Evolutionary conservation across 2,888 invertebrate species (phyloP).

Genomic region (Erebia ligea): DNA sequence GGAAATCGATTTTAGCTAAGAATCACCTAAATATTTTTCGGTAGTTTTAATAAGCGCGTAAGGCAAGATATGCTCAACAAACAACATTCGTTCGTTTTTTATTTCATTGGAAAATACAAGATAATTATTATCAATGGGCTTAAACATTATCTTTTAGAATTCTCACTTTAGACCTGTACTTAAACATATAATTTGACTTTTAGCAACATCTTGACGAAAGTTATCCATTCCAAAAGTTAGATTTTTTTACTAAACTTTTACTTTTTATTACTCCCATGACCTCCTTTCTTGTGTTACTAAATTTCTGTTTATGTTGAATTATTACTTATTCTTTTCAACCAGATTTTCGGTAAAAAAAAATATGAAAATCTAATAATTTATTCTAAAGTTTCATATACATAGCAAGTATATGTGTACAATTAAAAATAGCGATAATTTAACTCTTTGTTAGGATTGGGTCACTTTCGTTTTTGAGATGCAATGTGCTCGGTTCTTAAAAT

Average conservation of each 20-base stretch:
- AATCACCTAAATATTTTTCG: constrained; percentile 27
- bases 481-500: constrained; percentile 1
- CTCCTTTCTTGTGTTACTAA: not conserved
- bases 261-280: not conserved
- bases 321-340: not conserved
- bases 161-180: not conserved
- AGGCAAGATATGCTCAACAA: constrained; percentile 32
- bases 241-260: not conserved
- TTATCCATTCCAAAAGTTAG: not conserved
- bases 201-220: constrained; percentile 5
- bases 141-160: not conserved
- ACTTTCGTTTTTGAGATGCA: constrained; percentile 6
- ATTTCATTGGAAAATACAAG: not conserved
- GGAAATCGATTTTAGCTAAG: constrained; percentile 9
- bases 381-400: not conserved
- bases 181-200: constrained; percentile 5
- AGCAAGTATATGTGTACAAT: not conserved
- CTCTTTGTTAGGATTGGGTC: not conserved
- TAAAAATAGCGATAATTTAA: not conserved
- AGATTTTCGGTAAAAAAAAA: not conserved
- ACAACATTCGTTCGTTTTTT: constrained; percentile 16
- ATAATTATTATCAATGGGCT: not conserved
- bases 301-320: not conserved
- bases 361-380: not conserved
- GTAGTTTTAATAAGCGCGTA: constrained; percentile 21